phyloP scores from a whole-genome alignment of 2,797 vertebrate species.

The Melopsittacus undulatus region DNA sequence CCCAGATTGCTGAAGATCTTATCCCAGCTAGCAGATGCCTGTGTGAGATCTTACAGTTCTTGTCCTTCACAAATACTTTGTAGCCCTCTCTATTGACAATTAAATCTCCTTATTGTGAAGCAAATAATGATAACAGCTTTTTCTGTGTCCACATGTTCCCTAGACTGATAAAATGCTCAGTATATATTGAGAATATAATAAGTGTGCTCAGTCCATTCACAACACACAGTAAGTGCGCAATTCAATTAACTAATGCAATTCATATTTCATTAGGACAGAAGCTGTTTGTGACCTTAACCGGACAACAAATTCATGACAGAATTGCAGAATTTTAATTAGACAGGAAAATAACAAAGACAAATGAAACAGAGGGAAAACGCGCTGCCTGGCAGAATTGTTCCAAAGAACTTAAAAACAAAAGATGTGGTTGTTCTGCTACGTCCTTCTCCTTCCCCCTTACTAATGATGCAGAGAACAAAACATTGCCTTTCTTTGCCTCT shows the following conservation, averaged over 20 bases:
- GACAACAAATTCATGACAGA: constrained; percentile 64
- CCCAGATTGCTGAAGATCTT: background rate
- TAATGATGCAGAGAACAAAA: constrained; percentile 47
- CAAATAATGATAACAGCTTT: constrained; percentile 29
- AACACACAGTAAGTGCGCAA: constrained; percentile 34
- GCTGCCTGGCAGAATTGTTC: constrained; percentile 71
- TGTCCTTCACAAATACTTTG: constrained; percentile 29
- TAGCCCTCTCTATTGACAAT: background rate
- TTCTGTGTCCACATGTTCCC: background rate
- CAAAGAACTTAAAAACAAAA: constrained; percentile 61
- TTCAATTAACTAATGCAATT: constrained; percentile 72
- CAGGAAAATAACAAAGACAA: constrained; percentile 67
- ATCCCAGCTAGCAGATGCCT: background rate
- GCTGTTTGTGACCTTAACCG: constrained; percentile 68
- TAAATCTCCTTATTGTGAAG: constrained; percentile 6
- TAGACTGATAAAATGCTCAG: constrained; percentile 9
- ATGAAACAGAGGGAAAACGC: constrained; percentile 43
- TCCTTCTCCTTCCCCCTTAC: constrained; percentile 32
- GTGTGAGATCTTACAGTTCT: constrained; percentile 5
- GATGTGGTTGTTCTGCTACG: constrained; percentile 54
- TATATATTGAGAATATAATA: constrained; percentile 46
- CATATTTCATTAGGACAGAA: constrained; percentile 71
- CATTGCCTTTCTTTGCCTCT: constrained; percentile 1
- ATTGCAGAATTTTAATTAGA: constrained; percentile 68
- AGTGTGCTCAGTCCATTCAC: constrained; percentile 50